Evolutionary conservation across 2,113 vertebrate species (phyloP).

Genomic region (Tachysurus fulvidraco): DNA sequence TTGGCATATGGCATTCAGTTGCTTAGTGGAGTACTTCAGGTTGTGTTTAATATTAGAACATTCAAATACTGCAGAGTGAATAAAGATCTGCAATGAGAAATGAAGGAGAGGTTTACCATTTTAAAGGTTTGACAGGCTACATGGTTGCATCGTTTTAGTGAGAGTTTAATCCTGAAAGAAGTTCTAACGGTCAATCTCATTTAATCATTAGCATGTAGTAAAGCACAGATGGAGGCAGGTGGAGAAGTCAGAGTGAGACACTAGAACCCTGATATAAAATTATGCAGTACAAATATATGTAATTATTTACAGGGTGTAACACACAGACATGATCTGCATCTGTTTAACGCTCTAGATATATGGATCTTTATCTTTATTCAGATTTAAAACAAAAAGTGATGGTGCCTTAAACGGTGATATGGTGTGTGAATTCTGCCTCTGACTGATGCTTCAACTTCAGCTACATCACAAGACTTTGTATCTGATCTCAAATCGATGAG

Average conservation of each 20-base stretch:
- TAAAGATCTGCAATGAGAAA: background rate
- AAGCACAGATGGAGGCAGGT: background rate
- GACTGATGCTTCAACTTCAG: background rate
- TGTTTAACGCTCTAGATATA: background rate
- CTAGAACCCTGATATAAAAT: background rate
- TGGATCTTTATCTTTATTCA: background rate
- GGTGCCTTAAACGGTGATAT: background rate
- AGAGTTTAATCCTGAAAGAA: conserved; percentile 63
- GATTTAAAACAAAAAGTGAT: background rate
- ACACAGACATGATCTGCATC: background rate
- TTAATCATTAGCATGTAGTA: conserved; percentile 64
- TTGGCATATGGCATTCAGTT: background rate
- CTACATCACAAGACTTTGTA: background rate
- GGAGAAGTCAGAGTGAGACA: background rate
- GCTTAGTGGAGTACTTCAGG: background rate
- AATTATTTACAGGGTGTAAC: background rate
- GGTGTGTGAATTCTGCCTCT: background rate
- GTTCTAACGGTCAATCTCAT: conserved; percentile 74
- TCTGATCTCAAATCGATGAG: background rate
- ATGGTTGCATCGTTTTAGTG: conserved; percentile 8
- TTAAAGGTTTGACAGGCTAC: background rate
- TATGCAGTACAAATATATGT: background rate
- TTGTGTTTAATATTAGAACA: background rate
- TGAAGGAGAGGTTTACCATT: background rate
- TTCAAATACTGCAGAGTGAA: background rate